Evolutionary conservation across 2,113 vertebrate genomes (phyloP), one percentile per base, ranked within the genome.

Genomic region (Seriola dumerili): DNA sequence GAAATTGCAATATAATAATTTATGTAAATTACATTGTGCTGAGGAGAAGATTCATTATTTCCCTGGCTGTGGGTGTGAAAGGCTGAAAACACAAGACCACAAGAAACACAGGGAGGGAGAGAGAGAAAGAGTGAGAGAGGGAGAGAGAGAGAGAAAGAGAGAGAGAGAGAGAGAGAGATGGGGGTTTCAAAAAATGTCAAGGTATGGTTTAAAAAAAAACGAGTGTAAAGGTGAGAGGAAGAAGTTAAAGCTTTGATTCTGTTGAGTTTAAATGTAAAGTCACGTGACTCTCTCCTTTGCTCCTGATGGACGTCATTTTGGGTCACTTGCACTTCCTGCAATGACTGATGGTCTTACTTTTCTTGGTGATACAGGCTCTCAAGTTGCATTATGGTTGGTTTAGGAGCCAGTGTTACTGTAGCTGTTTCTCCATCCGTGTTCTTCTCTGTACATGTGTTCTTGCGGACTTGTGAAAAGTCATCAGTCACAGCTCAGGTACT

Each of bases 1-100:
- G 89, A 92, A 91, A 93, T 85, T 92, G 88, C 87, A 90, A 89
- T 89, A 91, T 91, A 93, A 93, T 93, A 78, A 93, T 88, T 92
- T 93, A 93, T 94, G 91, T 76, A 93, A 93, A 94, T 91, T 83
- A 89, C 69, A 86, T 84, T 50, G 57, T 73, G 85, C 80, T 85
- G 58, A 67, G 76, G 63, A 81, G 78, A 83, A 54, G 32, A 69
- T 69, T 69, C 32, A 54, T 54, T 69, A 69, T 69, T 69, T 69
- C 19, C 16, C 67, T 21, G 46, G 29, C 29, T 69, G 48, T 36
- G 67, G 17, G 4, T 69, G 48, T 52, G 29, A 69, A 13, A 52
- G 46, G 29, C 11, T 52, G 46, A 34, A 52, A 50, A 68, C 25
- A 32, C 23, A 17, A 68, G 48, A 52, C 46, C 66, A 69, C 23